A percentile compares a stretch with the other conserved stretches of the same genome.
Evolutionary conservation across 2,797 vertebrate genomes (phyloP).

Genomic region (Lagodon rhomboides): DNA sequence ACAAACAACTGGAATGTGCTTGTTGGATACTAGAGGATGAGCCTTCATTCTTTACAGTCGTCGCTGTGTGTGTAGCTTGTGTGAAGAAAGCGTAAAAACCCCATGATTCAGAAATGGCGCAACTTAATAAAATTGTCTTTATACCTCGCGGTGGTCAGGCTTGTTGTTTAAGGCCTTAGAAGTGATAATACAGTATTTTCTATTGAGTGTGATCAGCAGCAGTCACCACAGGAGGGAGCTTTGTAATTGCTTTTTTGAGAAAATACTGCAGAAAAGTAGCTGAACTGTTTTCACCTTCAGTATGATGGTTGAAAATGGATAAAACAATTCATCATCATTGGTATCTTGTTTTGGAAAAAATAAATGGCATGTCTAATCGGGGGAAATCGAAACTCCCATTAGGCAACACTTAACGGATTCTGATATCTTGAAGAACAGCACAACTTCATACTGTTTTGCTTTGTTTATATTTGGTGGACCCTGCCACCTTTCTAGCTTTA

Average conservation of each 20-base stretch:
- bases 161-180: slow-evolving; percentile 1
- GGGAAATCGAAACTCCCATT: too few species aligned
- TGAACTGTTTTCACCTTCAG: background rate
- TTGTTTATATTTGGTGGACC: too few species aligned
- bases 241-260: background rate
- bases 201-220: background rate
- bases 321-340: background rate
- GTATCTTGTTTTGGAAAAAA: background rate
- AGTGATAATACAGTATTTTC: background rate
- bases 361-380: too few species aligned
- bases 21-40: slow-evolving; percentile 33
- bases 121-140: slow-evolving; percentile 72
- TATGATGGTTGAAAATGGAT: background rate
- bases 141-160: slow-evolving; percentile 47
- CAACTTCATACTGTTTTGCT: too few species aligned
- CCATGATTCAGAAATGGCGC: slow-evolving; percentile 52
- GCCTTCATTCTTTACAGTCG: slow-evolving; percentile 37
- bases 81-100: slow-evolving; percentile 23
- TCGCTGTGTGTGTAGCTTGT: slow-evolving; percentile 50
- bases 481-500: too few species aligned
- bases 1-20: slow-evolving; percentile 49
- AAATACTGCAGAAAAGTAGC: background rate
- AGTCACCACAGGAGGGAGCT: slow-evolving; percentile 36
- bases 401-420: too few species aligned
- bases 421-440: too few species aligned